Percentiles rank a stretch among this genome's conserved stretches.
Evolutionary conservation across 2,113 vertebrate species (phyloP).

Genomic region (Arvicanthis niloticus): DNA sequence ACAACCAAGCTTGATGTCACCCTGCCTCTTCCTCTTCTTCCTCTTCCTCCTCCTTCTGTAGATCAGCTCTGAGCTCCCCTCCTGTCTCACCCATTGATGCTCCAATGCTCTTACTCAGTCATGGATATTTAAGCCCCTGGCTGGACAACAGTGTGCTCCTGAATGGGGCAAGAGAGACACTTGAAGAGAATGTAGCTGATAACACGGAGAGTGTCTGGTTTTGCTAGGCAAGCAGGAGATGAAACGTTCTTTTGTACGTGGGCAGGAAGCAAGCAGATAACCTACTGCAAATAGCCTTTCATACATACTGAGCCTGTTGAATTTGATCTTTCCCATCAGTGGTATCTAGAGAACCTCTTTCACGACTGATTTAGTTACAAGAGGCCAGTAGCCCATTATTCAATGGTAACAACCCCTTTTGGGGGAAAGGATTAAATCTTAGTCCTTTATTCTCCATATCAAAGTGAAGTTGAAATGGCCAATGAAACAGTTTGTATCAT

Average conservation of each 20-base stretch:
- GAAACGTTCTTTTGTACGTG: slow-evolving; percentile 79
- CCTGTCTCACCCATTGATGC: not conserved
- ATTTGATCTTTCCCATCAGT: slow-evolving; percentile 75
- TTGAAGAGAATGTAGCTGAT: slow-evolving; percentile 75
- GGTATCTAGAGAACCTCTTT: slow-evolving; percentile 71
- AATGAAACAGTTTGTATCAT: slow-evolving; percentile 13
- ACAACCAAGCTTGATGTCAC: not conserved
- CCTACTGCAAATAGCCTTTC: slow-evolving; percentile 76
- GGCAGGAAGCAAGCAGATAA: slow-evolving; percentile 73
- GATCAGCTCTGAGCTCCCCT: not conserved
- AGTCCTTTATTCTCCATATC: not conserved
- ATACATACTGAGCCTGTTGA: slow-evolving; percentile 66
- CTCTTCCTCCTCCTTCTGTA: not conserved
- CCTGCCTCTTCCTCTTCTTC: not conserved
- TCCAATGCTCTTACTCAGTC: not conserved
- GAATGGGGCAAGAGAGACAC: slow-evolving; percentile 69
- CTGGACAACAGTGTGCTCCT: slow-evolving; percentile 44
- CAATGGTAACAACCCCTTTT: slow-evolving; percentile 42
- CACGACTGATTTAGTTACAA: slow-evolving; percentile 23
- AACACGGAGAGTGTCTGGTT: slow-evolving; percentile 79
- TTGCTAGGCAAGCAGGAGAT: slow-evolving; percentile 70
- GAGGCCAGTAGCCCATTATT: slow-evolving; percentile 38
- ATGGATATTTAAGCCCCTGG: slow-evolving; percentile 51
- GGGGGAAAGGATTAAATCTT: not conserved
- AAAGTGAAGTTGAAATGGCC: slow-evolving; percentile 53